phyloP scores from a whole-genome alignment of 2,113 vertebrate genomes.

The Siphamia tubifer region DNA sequence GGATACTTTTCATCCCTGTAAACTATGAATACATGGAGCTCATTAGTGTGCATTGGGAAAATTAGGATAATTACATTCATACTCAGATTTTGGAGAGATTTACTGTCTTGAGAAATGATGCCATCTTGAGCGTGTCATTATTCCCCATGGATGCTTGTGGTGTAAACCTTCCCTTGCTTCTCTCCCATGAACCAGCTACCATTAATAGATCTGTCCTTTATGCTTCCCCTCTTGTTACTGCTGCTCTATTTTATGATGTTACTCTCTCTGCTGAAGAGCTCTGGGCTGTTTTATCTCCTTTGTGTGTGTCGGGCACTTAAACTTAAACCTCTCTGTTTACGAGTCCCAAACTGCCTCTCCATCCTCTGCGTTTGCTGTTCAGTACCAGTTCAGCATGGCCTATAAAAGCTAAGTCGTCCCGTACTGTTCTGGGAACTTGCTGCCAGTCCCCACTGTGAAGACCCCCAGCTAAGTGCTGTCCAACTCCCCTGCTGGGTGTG shows the following conservation, averaged over 20 bases:
- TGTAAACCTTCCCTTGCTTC: conserved; percentile 51
- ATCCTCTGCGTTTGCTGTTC: conserved; percentile 52
- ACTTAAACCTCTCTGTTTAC: conserved; percentile 74
- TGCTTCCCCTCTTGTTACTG: conserved; percentile 73
- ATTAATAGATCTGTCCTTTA: conserved; percentile 74
- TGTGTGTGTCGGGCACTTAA: conserved; percentile 72
- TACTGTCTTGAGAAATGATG: conserved; percentile 22
- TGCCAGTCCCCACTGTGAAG: conserved; percentile 8
- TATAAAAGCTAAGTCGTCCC: conserved; percentile 57
- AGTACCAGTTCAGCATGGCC: conserved; percentile 40
- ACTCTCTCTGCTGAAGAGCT: conserved; percentile 69
- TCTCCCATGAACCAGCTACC: conserved; percentile 55
- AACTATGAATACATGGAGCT: neutral
- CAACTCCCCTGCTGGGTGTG: conserved; percentile 30
- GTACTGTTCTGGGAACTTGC: conserved; percentile 25
- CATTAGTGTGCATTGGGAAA: neutral
- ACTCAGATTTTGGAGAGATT: conserved; percentile 18
- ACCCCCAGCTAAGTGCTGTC: conserved; percentile 38
- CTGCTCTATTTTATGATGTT: conserved; percentile 73
- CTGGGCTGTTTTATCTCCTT: conserved; percentile 71
- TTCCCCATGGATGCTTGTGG: conserved; percentile 38
- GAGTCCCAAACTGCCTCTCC: conserved; percentile 70
- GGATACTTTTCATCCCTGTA: neutral
- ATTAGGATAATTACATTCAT: conserved; percentile 30
- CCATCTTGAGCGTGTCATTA: conserved; percentile 30